Percentiles rank a stretch among this genome's conserved stretches.
Conservation (phyloP, 1,140 invertebrate species). For the Brachionus manjavacas region DNA sequence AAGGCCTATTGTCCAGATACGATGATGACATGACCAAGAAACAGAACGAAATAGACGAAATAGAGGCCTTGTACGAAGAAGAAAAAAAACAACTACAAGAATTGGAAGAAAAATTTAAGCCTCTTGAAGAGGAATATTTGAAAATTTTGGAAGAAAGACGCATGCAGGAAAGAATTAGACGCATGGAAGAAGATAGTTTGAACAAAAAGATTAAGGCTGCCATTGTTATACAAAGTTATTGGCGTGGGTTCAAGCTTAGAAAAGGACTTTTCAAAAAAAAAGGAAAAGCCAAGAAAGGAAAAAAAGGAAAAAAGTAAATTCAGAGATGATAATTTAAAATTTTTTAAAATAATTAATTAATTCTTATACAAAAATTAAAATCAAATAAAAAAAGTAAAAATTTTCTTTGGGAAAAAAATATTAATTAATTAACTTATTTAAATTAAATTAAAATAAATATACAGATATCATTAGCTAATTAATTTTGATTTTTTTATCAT, state of each 20-base stretch:
- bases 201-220: constrained; percentile 37
- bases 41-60: constrained; percentile 41
- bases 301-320: constrained; percentile 30
- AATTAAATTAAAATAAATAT: no score
- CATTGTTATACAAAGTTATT: constrained; percentile 38
- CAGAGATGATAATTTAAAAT: not conserved
- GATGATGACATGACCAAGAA: constrained; percentile 42
- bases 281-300: constrained; percentile 40
- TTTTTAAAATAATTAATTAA: not conserved
- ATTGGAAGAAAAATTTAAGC: constrained; percentile 40
- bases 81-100: constrained; percentile 38
- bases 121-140: constrained; percentile 36
- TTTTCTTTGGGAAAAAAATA: not conserved
- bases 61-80: constrained; percentile 29
- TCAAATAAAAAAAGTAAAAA: not conserved
- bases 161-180: constrained; percentile 9
- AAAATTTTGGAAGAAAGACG: constrained; percentile 40
- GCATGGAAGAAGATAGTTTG: constrained; percentile 33
- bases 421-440: not conserved
- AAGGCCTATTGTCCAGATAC: not conserved
- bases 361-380: not conserved
- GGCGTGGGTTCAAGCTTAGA: constrained; percentile 31
- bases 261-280: constrained; percentile 42
- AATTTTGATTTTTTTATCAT: no score
- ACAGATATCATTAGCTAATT: no score